Evolutionary conservation across 92 coral and sea anemone species (phyloP), one percentile per base, ranked within the genome.

Genomic region (Desmophyllum pertusum): DNA sequence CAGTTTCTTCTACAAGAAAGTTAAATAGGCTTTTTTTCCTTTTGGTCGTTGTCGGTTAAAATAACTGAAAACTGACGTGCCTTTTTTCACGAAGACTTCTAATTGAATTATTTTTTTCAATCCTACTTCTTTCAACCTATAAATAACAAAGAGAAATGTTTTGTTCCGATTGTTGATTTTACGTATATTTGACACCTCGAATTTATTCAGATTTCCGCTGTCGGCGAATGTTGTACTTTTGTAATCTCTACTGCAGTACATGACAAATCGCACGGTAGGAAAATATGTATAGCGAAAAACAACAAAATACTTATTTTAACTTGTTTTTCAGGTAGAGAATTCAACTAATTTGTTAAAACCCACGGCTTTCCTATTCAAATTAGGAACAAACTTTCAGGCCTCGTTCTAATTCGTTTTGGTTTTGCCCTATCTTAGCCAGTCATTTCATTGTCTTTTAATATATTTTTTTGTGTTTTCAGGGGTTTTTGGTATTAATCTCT

Each of bases 201-300:
- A 19, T 18, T 42, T 17, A 37, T 38, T 67, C 42, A n/a, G 27
- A 67, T 72, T 46, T 72, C 77, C 77, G 77, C 33, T 72, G 45
- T 38, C 73, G 65, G 73, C 25, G 25, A 17, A 36, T 29, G 42
- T 67, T 67, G 73, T 67, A 14, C 25, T 66, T 36, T 66, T 11
- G 72, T 36, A 66, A 66, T 66, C 72, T 66, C 73, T 17, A 36
- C 43, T 67, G n/a, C 5, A 17, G 39, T 17, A 67, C 73, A 43
- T 67, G 73, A 15, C 21, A 67, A 19, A 19, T 21, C 42, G 73
- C 73, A 67, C 73, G 42, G 9, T 67, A 18, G 45, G 27, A 37
- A 31, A 21, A 18, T 38, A 3, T 38, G 5, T 6, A 19, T 11
- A 35, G 42, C 21, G 25, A 67, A 33, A 3, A 25, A 29, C 65